Conservation (phyloP, 2,113 vertebrate genomes). For the Sylvietta virens region DNA sequence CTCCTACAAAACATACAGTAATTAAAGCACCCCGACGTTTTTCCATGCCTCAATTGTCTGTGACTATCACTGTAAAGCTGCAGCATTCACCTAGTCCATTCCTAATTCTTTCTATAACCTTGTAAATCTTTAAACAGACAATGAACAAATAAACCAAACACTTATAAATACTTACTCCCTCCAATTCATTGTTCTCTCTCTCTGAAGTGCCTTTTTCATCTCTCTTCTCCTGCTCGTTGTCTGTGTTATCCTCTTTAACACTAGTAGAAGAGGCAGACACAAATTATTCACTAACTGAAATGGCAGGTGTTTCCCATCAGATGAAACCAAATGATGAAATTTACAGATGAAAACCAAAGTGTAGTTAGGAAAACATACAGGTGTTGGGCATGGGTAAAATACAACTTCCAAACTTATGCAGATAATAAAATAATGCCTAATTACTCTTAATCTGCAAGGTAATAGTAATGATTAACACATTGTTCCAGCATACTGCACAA, state of each 20-base stretch:
- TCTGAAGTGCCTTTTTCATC: constrained; percentile 81
- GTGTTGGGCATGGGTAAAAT: neutral
- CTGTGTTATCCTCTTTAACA: constrained; percentile 83
- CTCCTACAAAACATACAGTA: constrained; percentile 65
- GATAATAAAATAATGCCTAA: neutral
- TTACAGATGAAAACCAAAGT: constrained; percentile 2
- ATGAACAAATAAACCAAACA: neutral
- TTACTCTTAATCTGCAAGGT: neutral
- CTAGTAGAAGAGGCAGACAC: constrained; percentile 64
- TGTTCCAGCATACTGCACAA: neutral
- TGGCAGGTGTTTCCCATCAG: neutral
- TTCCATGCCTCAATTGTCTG: neutral
- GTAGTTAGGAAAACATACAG: neutral
- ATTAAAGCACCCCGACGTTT: neutral
- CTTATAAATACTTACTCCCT: constrained; percentile 73
- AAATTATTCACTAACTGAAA: neutral
- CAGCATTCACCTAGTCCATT: neutral
- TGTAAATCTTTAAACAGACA: neutral
- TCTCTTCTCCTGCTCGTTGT: constrained; percentile 87
- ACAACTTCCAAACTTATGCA: neutral
- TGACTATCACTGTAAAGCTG: neutral
- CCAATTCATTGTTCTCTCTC: constrained; percentile 78
- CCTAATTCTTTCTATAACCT: neutral
- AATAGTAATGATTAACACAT: neutral
- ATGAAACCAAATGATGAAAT: no score